Conservation (phyloP, 2,888 invertebrate genomes). For the Latheticus oryzae region DNA sequence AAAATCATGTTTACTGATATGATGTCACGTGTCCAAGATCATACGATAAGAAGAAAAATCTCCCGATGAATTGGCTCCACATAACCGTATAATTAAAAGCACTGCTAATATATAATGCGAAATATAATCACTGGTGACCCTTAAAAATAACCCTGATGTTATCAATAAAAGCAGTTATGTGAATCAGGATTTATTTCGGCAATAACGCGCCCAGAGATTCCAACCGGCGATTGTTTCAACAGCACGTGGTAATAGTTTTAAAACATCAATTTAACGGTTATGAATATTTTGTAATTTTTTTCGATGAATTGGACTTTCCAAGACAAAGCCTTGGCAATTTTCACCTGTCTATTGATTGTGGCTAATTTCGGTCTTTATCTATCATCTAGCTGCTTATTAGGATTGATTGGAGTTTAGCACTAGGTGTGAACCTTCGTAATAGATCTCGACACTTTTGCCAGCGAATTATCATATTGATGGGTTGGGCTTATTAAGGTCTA, state of each 20-base stretch:
- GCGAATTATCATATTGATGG: conserved; percentile 34
- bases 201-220: conserved; percentile 16
- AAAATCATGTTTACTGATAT: conserved; percentile 32
- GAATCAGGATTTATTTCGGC: conserved; percentile 36
- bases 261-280: conserved; percentile 31
- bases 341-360: conserved; percentile 52
- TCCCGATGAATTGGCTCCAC: conserved; percentile 10
- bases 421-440: conserved; percentile 35
- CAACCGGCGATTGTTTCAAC: conserved; percentile 27
- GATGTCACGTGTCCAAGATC: conserved; percentile 33
- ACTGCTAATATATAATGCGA: conserved; percentile 35
- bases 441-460: conserved; percentile 30
- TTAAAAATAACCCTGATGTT: conserved; percentile 37
- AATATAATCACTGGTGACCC: conserved; percentile 36
- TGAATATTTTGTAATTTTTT: conserved; percentile 17
- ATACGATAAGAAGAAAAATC: conserved; percentile 20
- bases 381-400: conserved; percentile 37
- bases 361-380: conserved; percentile 46
- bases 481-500: conserved; percentile 19
- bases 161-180: conserved; percentile 32
- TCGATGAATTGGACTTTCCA: conserved; percentile 13
- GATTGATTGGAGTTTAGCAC: conserved; percentile 41
- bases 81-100: conserved; percentile 36
- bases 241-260: conserved; percentile 38
- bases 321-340: conserved; percentile 45